Percentiles rank a stretch among this genome's conserved stretches.
Conservation (phyloP, 2,888 invertebrate genomes). For the Hemithea aestivaria region DNA sequence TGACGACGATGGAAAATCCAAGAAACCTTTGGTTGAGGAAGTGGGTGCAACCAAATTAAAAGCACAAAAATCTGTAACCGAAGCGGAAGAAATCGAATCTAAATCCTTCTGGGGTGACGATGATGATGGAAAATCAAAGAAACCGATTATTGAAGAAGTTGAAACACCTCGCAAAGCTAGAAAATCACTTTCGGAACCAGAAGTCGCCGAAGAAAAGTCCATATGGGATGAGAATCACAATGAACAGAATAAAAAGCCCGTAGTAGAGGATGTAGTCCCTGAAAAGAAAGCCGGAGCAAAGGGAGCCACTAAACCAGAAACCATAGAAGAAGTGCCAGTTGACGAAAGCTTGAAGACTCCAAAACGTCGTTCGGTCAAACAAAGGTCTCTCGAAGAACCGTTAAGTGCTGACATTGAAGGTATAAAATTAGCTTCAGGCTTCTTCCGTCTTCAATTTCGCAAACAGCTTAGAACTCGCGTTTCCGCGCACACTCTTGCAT, state of each 20-base stretch:
- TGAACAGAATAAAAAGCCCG: constrained; percentile 47
- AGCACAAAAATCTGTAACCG: constrained; percentile 40
- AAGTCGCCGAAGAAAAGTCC: constrained; percentile 53
- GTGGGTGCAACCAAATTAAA: constrained; percentile 36
- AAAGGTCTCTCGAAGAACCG: constrained; percentile 64
- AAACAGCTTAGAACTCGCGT: constrained; percentile 64
- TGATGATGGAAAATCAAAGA: constrained; percentile 41
- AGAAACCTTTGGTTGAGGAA: constrained; percentile 45
- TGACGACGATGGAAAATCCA: constrained; percentile 42
- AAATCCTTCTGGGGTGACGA: constrained; percentile 48
- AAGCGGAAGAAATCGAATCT: constrained; percentile 44
- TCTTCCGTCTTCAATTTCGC: constrained; percentile 53
- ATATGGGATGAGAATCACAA: constrained; percentile 67
- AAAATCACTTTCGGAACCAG: constrained; percentile 52
- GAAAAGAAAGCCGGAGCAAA: constrained; percentile 53
- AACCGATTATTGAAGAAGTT: constrained; percentile 33
- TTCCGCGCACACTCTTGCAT: constrained; percentile 64
- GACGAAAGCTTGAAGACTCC: constrained; percentile 56
- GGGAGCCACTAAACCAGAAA: constrained; percentile 54
- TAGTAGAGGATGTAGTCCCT: constrained; percentile 47
- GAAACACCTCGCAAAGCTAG: constrained; percentile 26
- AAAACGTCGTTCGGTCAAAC: constrained; percentile 69
- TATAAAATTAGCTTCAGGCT: constrained; percentile 64
- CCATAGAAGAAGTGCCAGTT: constrained; percentile 54
- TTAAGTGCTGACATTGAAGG: constrained; percentile 75